Conservation (phyloP, 2,797 vertebrate species). For the Hapalemur alaotrensis region DNA sequence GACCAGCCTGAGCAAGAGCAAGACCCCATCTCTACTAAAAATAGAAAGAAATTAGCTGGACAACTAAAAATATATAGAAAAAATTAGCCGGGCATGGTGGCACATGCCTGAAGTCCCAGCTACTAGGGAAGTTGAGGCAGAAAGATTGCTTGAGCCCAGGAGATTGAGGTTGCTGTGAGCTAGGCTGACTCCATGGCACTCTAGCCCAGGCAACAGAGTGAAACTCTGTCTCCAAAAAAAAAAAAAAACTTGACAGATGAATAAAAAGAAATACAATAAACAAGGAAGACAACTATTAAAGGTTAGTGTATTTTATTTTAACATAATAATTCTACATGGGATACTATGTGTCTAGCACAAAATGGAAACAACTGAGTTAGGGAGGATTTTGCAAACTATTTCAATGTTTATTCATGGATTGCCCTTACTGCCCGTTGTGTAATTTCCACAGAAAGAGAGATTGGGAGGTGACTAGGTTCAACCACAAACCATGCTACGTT, state of each 20-base stretch:
- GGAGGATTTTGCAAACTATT: slow-evolving; percentile 44
- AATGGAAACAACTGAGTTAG: slow-evolving; percentile 4
- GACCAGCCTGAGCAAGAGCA: too few species aligned
- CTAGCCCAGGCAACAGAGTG: too few species aligned
- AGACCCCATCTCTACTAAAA: too few species aligned
- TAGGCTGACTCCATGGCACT: too few species aligned
- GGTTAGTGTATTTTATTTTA: not conserved
- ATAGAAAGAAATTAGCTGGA: not conserved
- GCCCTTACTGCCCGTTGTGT: not conserved
- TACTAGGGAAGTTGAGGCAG: too few species aligned
- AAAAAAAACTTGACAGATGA: not conserved
- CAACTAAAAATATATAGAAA: not conserved
- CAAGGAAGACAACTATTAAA: not conserved
- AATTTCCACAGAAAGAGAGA: slow-evolving; percentile 43
- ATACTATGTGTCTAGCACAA: not conserved
- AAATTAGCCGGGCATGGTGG: too few species aligned
- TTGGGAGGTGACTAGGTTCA: not conserved
- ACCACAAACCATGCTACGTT: slow-evolving; percentile 31
- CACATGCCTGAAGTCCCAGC: too few species aligned
- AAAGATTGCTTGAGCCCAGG: too few species aligned
- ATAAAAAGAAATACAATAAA: slow-evolving; percentile 25
- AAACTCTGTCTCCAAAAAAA: too few species aligned
- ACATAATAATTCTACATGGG: slow-evolving; percentile 15
- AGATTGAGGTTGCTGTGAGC: too few species aligned
- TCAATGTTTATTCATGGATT: slow-evolving; percentile 46